Base-by-base conservation (phyloP, 1,140 invertebrate species). In the Drosophila ogumai region DNA sequence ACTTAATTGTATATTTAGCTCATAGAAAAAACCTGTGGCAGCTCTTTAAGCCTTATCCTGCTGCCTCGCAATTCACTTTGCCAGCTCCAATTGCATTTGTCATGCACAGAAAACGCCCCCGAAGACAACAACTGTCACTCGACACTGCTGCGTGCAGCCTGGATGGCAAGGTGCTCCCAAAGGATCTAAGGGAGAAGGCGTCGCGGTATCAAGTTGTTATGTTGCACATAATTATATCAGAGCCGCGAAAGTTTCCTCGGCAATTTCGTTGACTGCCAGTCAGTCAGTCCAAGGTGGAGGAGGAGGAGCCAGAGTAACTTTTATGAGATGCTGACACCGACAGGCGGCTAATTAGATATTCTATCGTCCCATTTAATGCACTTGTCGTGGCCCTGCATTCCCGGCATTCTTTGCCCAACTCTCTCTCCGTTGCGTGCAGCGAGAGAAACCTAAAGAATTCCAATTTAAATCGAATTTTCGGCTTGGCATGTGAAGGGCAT, bases 391-490 rank as follows among this genome's bases (percentile, higher is more conserved):
- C 40, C 46, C 40, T 43, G 74, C 74, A 77, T 60, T 44, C 43
- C 43, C 36, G 41, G 47, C n/a, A 72, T 72, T 40, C 54, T 12
- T 41, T 10, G 32, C 47, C 28, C 36, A 12, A 7, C 36, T 40
- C 10, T 40, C 10, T 15, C 31, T 22, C n/a, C n/a, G 31, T 25
- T 61, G 56, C 28, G 41, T 17, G 28, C 66, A 15, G 47, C 57
- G 40, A 69, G 34, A 61, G 34, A 28, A 5, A 61, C 13, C 80
- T 47, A 36, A 90, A 75, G 81, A 90, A 90, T 90, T 90, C 79
- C 81, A 90, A 90, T 90, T 90, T 90, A 90, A 90, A 90, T 90
- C 81, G 85, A 81, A 90, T 90, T 90, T 88, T 59, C 69, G 81
- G 41, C 66, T 59, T 79, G 71, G 86, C 85, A 79, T 90, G 77